Evolutionary conservation across 2,888 invertebrate genomes (phyloP).

Genomic region (Falcaria lacertinaria): DNA sequence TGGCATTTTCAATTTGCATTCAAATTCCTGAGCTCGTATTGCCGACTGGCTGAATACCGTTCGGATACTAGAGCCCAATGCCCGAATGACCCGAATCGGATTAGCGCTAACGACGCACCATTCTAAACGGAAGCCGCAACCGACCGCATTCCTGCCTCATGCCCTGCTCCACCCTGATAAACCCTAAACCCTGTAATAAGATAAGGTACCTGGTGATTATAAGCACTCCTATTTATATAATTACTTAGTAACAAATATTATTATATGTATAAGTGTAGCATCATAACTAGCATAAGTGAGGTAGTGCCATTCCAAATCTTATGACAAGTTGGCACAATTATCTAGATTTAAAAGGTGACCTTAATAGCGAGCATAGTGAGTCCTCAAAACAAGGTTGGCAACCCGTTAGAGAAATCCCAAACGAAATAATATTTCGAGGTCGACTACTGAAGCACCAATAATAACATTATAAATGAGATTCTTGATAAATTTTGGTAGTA

Average conservation of each 20-base stretch:
- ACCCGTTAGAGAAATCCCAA: too few species aligned
- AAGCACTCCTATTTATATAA: slow-evolving; percentile 7
- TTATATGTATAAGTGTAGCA: too few species aligned
- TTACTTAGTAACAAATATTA: slow-evolving; percentile 7
- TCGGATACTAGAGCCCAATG: slow-evolving; percentile 50
- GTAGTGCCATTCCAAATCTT: too few species aligned
- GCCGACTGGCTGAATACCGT: slow-evolving; percentile 41
- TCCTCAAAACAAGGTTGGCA: too few species aligned
- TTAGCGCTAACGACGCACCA: slow-evolving; percentile 73
- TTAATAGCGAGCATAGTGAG: too few species aligned
- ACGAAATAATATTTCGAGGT: too few species aligned
- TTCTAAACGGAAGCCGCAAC: slow-evolving; percentile 48
- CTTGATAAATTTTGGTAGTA: too few species aligned
- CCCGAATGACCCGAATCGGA: slow-evolving; percentile 71
- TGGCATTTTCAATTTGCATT: slow-evolving; percentile 75
- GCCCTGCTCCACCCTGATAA: slow-evolving; percentile 45
- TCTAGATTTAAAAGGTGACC: too few species aligned
- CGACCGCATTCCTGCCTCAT: slow-evolving; percentile 38
- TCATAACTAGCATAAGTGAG: too few species aligned
- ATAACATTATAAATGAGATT: too few species aligned
- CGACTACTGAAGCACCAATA: too few species aligned
- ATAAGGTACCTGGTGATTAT: neutral
- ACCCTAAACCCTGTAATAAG: slow-evolving; percentile 34
- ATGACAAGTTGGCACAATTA: too few species aligned
- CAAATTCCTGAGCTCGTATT: slow-evolving; percentile 62